Conservation (phyloP, 2,888 invertebrate species). For the Rhagonycha lutea region DNA sequence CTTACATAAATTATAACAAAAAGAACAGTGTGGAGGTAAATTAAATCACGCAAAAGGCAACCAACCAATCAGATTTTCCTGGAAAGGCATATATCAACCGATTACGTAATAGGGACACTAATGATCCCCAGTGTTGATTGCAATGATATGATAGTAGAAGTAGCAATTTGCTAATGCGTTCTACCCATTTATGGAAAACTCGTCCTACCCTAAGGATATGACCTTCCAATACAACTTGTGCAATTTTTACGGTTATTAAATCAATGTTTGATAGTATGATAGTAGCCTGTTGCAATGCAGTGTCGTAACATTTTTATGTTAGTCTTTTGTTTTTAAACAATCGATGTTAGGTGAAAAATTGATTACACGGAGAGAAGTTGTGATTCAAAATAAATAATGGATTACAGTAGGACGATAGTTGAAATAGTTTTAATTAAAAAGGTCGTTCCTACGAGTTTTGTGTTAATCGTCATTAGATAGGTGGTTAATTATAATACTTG, state of each 20-base stretch:
- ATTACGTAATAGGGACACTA: conserved; percentile 13
- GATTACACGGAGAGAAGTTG: neutral
- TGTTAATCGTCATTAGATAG: neutral
- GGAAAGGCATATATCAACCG: conserved; percentile 3
- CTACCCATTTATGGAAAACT: conserved; percentile 19
- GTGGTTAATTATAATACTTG: neutral
- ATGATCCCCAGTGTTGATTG: conserved; percentile 18
- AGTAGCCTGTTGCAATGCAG: neutral
- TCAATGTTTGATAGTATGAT: neutral
- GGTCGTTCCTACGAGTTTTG: neutral
- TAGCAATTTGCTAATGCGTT: conserved; percentile 23
- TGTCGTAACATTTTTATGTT: neutral
- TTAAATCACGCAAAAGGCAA: neutral
- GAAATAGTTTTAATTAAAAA: neutral
- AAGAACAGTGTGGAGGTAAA: neutral
- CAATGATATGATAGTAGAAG: conserved; percentile 22
- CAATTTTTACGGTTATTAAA: neutral
- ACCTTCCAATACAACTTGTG: neutral
- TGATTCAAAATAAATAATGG: neutral
- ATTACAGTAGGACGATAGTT: neutral
- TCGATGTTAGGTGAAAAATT: neutral
- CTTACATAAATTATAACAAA: neutral
- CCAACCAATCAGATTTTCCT: conserved; percentile 6
- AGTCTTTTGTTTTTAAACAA: neutral
- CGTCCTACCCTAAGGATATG: conserved; percentile 8